Evolutionary conservation across 2,113 vertebrate genomes (phyloP).

Genomic region (Todiramphus saurophagus): DNA sequence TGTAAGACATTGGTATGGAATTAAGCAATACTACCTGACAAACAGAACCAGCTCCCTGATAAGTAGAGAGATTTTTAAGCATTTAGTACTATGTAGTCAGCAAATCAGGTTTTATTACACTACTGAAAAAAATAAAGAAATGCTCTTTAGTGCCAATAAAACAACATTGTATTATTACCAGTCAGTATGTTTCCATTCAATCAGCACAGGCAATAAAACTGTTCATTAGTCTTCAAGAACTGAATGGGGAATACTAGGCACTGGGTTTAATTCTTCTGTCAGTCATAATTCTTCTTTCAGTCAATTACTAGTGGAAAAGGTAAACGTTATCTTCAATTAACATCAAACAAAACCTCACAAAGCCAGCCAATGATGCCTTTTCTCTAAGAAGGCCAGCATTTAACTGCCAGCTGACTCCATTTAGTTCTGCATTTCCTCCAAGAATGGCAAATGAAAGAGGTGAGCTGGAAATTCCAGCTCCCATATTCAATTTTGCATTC

Average conservation of each 20-base stretch:
- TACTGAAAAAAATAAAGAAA: conserved; percentile 4
- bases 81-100: neutral
- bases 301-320: neutral
- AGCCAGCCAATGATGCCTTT: neutral
- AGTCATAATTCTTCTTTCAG: neutral
- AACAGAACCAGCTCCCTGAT: neutral
- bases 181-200: neutral
- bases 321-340: neutral
- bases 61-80: neutral
- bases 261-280: neutral
- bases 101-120: conserved; percentile 9
- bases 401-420: neutral
- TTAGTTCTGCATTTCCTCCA: neutral
- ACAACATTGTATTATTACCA: neutral
- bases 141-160: neutral
- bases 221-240: neutral
- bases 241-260: neutral
- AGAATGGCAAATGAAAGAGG: neutral
- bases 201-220: neutral
- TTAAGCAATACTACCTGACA: neutral
- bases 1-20: neutral
- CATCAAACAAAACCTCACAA: neutral
- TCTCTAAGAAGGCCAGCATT: neutral
- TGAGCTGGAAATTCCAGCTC: neutral
- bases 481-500: neutral